Conservation (phyloP, 2,888 invertebrate species). For the Ptychoptera contaminata region DNA sequence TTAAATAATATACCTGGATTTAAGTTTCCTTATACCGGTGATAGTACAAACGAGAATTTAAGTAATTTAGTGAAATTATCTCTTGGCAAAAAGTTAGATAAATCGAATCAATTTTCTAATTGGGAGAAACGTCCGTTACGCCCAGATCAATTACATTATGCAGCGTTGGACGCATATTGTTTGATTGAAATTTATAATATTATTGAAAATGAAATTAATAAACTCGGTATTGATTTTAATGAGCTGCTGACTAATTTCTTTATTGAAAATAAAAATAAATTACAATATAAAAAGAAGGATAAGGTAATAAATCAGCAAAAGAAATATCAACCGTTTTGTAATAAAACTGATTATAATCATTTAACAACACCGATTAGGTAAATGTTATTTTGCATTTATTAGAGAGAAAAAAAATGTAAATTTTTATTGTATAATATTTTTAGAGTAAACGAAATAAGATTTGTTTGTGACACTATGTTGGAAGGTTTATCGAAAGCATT, state of each 20-base stretch:
- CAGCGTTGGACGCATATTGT: constrained; percentile 79
- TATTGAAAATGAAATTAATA: constrained; percentile 23
- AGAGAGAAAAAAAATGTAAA: too few relatives aligned
- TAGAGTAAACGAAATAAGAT: constrained; percentile 14
- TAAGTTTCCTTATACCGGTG: constrained; percentile 32
- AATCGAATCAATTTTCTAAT: constrained; percentile 82
- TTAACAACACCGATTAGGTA: background rate
- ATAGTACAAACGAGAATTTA: constrained; percentile 46
- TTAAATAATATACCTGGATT: constrained; percentile 36
- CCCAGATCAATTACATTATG: constrained; percentile 62
- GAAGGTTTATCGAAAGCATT: constrained; percentile 43
- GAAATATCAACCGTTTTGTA: background rate
- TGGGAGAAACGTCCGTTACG: constrained; percentile 76
- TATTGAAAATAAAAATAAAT: constrained; percentile 10
- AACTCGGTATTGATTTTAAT: constrained; percentile 32
- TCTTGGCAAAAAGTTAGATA: constrained; percentile 61
- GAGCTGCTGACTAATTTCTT: constrained; percentile 23
- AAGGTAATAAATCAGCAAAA: constrained; percentile 10
- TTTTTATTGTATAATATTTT: too few relatives aligned
- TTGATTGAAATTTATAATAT: constrained; percentile 63
- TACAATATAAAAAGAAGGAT: constrained; percentile 14
- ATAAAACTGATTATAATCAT: background rate
- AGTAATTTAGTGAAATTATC: constrained; percentile 59
- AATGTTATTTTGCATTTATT: too few relatives aligned
- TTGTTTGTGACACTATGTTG: constrained; percentile 45